These are phyloP conservation scores for Drosophila sordidula DNA, from an alignment of 2,888 invertebrate species.

Conservation along the genomic window DNA sequence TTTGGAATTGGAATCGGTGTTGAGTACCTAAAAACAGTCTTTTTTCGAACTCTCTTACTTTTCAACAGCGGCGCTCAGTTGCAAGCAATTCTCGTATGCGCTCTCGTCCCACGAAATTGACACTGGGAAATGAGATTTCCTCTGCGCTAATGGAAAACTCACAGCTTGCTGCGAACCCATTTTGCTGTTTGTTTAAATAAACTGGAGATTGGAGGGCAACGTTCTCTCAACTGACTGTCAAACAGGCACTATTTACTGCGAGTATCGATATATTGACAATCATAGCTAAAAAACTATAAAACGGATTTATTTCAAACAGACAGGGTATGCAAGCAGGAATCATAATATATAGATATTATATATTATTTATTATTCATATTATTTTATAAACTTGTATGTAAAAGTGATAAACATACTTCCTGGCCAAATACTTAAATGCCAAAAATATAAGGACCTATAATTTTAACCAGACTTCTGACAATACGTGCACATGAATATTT, in stretches of 20 bases:
- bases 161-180: neutral
- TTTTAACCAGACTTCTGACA: too few relatives aligned
- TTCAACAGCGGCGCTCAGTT: neutral
- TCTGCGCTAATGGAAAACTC: neutral
- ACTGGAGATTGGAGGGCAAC: neutral
- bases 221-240: neutral
- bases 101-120: neutral
- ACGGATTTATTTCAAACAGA: too few relatives aligned
- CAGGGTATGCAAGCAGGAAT: too few relatives aligned
- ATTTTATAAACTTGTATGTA: too few relatives aligned
- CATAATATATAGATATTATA: too few relatives aligned
- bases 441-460: too few relatives aligned
- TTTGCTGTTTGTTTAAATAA: neutral
- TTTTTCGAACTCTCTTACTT: neutral
- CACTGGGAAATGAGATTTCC: neutral
- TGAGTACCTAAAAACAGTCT: neutral
- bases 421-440: too few relatives aligned
- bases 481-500: neutral
- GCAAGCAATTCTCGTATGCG: neutral
- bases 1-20: neutral
- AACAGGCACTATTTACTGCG: too few relatives aligned
- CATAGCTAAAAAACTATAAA: too few relatives aligned
- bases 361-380: too few relatives aligned
- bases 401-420: too few relatives aligned
- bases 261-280: too few relatives aligned